These are phyloP conservation scores for Cryptophagus acutangulus DNA, from an alignment of 2,888 invertebrate genomes.

Conservation along the genomic window DNA sequence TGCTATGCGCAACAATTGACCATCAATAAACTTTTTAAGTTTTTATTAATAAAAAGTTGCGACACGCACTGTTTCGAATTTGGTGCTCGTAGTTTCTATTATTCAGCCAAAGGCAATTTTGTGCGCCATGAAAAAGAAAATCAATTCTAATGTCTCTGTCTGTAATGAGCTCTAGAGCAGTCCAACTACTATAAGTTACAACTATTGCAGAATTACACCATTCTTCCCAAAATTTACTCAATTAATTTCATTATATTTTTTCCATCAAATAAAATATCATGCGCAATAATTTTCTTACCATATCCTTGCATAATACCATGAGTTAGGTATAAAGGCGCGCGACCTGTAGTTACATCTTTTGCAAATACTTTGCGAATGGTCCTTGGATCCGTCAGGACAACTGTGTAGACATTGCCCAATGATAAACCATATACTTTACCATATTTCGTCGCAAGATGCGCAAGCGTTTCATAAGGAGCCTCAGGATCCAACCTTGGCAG, in stretches of 20 bases:
- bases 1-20: no score
- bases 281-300: constrained; percentile 58
- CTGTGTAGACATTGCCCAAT: constrained; percentile 70
- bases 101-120: no score
- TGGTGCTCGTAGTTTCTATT: no score
- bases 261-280: no score
- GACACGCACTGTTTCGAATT: constrained; percentile 4
- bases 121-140: no score
- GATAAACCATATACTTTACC: constrained; percentile 69
- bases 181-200: no score
- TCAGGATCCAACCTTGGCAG: constrained; percentile 65
- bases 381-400: constrained; percentile 71
- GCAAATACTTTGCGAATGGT: constrained; percentile 68
- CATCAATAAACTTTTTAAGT: no score
- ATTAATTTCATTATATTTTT: no score
- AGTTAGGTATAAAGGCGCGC: constrained; percentile 77
- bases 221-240: no score
- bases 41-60: neutral
- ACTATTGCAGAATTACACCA: no score
- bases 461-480: constrained; percentile 68
- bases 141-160: no score
- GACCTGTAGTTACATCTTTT: constrained; percentile 66
- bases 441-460: constrained; percentile 61
- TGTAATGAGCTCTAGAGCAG: no score
- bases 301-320: constrained; percentile 84